Base-by-base conservation (phyloP, 2,113 vertebrate genomes). In the Scortum barcoo region DNA sequence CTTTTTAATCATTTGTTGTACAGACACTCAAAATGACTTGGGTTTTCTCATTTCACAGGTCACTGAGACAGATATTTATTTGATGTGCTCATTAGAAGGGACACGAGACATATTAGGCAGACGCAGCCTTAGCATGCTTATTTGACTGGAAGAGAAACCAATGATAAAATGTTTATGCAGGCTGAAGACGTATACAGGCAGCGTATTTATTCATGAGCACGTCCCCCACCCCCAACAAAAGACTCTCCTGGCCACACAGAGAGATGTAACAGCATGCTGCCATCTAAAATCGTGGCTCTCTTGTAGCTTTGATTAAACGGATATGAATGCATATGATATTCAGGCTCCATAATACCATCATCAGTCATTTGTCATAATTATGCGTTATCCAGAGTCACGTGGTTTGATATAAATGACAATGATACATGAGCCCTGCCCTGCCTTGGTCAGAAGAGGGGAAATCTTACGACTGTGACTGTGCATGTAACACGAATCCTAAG, bases 321-420 rank as follows among this genome's bases (percentile, higher is more conserved):
- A 92, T 83, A 82, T 78, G 86, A 88, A 85, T 76, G 61, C 86
- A 88, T 89, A 78, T 73, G 69, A 88, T 90, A 88, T 89, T 83
- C 88, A 80, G 77, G 58, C 82, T 76, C 72, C 62, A 54, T 88
- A 83, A 89, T 81, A 44, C 70, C 81, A 36, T 82, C 90, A 91
- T 91, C 85, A 86, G 86, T 93, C 91, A 92, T 93, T 88, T 90
- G 88, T 90, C 92, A 92, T 92, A 89, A 92, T 93, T 91, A 90
- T 84, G 72, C 58, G 9, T 91, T 82, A 84, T 86, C 83, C 50
- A 40, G 58, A 63, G 82, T 88, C 89, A 88, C 66, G 22, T 62
- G 76, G 76, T 81, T 76, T 76, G 63, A 85, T 36, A 67, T 72
- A 84, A 84, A 89, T 88, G 86, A 93, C 84, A 85, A 20, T 90